Evolutionary conservation across 2,113 vertebrate genomes (phyloP), one percentile per base, ranked within the genome.

Genomic region (Esox niger): DNA sequence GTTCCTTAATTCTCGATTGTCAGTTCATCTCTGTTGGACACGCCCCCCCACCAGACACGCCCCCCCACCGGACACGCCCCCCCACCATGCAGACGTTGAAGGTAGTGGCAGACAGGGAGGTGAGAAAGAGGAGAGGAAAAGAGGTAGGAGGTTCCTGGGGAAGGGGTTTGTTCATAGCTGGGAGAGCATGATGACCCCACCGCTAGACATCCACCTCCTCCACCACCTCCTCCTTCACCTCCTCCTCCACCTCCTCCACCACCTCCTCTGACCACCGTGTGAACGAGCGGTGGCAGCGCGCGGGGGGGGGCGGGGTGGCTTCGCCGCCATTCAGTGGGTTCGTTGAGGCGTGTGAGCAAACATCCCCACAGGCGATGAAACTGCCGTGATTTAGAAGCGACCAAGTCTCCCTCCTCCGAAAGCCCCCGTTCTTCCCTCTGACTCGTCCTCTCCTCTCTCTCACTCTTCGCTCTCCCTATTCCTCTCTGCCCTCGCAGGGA

Each of bases 361-460:
- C 69, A 68, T 81, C 81, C 80, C 84, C 82, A 77, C 68, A 81
- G 83, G 78, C 87, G 80, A 85, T 83, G 90, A 88, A 79, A 85
- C 87, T 64, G 76, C 79, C 79, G 59, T 86, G 87, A 86, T 87
- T 92, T 86, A 92, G 91, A 89, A 82, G 60, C 64, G 20, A 52
- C 17, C 46, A n/a, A 47, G 64, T 66, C 71, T 78, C 47, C 5
- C 38, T 43, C 38, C 38, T 43, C 70, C 78, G 78, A 69, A 61
- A 65, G 13, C 38, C 11, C 38, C 13, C 2, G 0, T 17, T 4
- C n/a, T 15, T 43, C 38, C 17, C 60, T 4, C 15, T 43, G 4
- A 67, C 58, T 72, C 60, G 78, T 79, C 66, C 78, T 85, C 60
- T 46, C 32, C 59, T n/a, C n/a, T 86, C 59, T 38, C 38, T 43